Conservation (phyloP, 2,113 vertebrate species). For the Piliocolobus tephrosceles region DNA sequence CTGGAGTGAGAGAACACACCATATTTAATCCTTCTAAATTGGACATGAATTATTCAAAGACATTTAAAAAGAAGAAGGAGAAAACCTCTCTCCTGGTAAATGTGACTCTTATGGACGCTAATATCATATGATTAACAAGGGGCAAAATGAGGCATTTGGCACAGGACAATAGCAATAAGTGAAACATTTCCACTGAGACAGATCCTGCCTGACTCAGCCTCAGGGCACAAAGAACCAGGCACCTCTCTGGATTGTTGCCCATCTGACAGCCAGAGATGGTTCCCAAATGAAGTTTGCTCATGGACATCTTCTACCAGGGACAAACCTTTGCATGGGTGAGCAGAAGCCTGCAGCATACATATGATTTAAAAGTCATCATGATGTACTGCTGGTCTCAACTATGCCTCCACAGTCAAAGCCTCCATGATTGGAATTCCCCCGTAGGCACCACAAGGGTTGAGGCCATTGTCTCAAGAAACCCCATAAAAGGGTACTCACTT, state of each 20-base stretch:
- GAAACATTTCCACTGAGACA: neutral
- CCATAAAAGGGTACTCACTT: neutral
- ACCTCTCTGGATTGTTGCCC: neutral
- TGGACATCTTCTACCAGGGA: neutral
- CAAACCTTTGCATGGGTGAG: neutral
- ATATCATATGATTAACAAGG: slow-evolving; percentile 68
- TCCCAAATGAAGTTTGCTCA: neutral
- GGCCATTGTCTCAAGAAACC: neutral
- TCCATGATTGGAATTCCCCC: neutral
- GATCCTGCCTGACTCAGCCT: neutral
- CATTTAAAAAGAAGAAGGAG: slow-evolving; percentile 37
- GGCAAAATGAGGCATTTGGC: slow-evolving; percentile 52
- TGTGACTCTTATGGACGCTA: slow-evolving; percentile 59
- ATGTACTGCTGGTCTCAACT: neutral
- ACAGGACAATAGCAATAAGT: neutral
- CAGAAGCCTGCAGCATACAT: neutral
- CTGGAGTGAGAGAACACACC: slow-evolving; percentile 71
- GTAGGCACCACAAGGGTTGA: neutral
- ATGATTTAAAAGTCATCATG: neutral
- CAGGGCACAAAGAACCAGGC: neutral
- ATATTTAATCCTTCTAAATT: slow-evolving; percentile 82
- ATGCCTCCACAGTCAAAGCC: neutral
- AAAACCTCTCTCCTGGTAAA: slow-evolving; percentile 68
- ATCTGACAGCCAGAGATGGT: neutral
- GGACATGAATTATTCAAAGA: slow-evolving; percentile 81